Evolutionary conservation across 2,797 vertebrate genomes (phyloP).

Genomic region (Muscicapa striata): DNA sequence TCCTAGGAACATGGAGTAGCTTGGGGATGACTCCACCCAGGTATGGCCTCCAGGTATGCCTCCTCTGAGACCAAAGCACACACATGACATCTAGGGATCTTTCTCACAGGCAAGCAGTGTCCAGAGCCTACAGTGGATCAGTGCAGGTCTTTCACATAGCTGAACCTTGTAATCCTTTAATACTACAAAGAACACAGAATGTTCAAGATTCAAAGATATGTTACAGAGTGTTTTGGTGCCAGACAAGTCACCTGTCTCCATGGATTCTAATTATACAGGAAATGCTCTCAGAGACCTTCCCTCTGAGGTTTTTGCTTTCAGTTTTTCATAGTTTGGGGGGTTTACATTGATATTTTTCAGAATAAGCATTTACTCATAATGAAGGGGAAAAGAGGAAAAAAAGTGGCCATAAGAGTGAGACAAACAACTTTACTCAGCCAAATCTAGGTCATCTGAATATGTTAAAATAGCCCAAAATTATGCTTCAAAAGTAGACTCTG

Average conservation of each 20-base stretch:
- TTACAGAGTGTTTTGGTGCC: rapidly evolving
- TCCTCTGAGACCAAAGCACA: background rate
- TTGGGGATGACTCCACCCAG: background rate
- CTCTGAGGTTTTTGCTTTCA: background rate
- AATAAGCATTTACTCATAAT: background rate
- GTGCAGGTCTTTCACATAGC: rapidly evolving
- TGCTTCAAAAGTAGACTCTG: background rate
- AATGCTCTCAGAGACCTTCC: background rate
- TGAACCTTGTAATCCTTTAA: background rate
- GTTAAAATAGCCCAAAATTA: background rate
- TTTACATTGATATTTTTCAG: background rate
- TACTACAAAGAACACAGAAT: background rate
- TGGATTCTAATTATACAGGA: background rate
- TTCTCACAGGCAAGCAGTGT: background rate
- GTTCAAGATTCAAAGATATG: background rate
- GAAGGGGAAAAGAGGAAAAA: background rate
- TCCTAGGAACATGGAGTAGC: background rate
- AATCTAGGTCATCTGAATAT: background rate
- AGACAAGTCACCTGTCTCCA: background rate
- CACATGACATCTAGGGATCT: rapidly evolving
- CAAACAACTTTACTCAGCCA: background rate
- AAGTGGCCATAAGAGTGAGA: background rate
- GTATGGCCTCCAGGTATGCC: background rate
- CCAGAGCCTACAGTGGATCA: background rate
- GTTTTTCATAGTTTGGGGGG: rapidly evolving